Base-by-base conservation (phyloP, 2,888 invertebrate species). In the Chironomus riparius region DNA sequence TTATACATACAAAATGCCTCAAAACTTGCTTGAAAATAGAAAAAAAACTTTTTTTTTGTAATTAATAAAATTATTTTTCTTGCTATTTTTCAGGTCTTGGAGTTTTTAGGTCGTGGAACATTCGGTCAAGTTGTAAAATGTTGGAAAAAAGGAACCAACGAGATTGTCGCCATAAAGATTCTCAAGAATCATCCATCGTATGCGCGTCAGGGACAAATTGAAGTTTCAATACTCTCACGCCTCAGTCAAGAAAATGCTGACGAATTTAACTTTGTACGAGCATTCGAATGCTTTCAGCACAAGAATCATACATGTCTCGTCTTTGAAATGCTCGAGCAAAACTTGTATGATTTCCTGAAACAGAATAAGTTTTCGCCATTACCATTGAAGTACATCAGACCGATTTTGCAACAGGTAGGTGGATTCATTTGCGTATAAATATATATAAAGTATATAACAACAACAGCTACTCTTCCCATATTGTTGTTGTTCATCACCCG, bases 141-240 rank as follows among this genome's bases (percentile, higher is more conserved):
- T 86, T 99, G 99, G 98, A 99, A 99, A 87, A 98, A 98, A 85
- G 98, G 98, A 84, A 99, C 99, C 81, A 99, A 97, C 84, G 98
- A 99, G 86, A 98, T 99, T 83, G 98, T 99, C 82, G 99, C 99
- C 83, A 99, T 99, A 85, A 99, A 99, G 88, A 99, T 99, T 84
- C 88, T 99, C 78, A 99, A 99, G 87, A 99, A 99, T 87, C 99
- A 99, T 87, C 99, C 99, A 79, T 98, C 98, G 81, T 99, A 99
- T 87, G 98, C 98, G 79, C 91, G 99, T 82, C 99, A 99, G 88
- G 99, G 99, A 80, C 99, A 99, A 88, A 99, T 99, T 86, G 99
- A 99, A 90, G 98, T 93, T 81, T 94, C 94, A 83, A 96, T 96
- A 85, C 87, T 96, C 83, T 94, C 95, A 79, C 90, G 95, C 80